Evolutionary conservation across 2,113 vertebrate genomes (phyloP).

Genomic region (Chloropsis cyanopogon): DNA sequence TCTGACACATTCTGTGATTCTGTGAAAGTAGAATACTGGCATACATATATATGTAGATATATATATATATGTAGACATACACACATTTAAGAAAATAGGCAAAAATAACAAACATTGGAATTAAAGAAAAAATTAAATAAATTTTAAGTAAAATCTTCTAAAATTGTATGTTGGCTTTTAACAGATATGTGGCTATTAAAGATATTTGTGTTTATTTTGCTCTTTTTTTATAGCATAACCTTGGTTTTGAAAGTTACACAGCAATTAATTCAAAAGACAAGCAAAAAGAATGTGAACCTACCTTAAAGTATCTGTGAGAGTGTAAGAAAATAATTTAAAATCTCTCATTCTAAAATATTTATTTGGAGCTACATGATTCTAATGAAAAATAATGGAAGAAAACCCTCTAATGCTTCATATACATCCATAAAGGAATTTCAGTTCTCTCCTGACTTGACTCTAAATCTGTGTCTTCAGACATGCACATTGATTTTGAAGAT

Average conservation of each 20-base stretch:
- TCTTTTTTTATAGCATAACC: background rate
- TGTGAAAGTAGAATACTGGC: background rate
- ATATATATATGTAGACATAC: background rate
- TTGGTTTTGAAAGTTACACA: background rate
- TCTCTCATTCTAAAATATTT: background rate
- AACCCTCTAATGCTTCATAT: background rate
- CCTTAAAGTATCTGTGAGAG: background rate
- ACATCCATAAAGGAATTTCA: background rate
- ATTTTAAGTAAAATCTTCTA: background rate
- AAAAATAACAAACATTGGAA: background rate
- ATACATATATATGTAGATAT: background rate
- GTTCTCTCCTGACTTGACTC: background rate
- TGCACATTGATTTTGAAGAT: slow-evolving; percentile 2
- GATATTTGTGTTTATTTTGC: background rate
- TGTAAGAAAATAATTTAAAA: background rate
- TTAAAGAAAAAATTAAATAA: background rate
- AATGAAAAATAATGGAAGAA: background rate
- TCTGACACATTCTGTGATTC: background rate
- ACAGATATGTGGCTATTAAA: background rate
- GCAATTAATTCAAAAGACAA: background rate
- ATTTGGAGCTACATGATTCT: background rate
- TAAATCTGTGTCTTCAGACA: background rate
- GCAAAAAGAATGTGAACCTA: background rate
- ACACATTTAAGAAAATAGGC: background rate
- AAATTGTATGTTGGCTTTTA: background rate